Conservation (phyloP, 2,888 invertebrate genomes). For the Adelognathus sp. region DNA sequence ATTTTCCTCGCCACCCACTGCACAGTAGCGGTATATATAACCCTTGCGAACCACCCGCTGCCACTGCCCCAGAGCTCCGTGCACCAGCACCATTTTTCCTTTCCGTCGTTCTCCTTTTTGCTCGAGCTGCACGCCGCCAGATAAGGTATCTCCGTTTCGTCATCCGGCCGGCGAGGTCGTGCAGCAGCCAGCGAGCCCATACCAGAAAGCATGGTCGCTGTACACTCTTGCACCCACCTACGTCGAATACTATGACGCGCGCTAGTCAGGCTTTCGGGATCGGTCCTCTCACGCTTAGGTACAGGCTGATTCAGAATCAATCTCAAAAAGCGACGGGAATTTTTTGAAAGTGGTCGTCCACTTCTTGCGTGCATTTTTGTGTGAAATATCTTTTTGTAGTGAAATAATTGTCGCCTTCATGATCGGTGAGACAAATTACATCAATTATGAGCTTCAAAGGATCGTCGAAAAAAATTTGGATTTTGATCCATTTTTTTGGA, state of each 20-base stretch:
- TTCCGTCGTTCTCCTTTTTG: conserved; percentile 61
- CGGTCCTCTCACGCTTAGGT: conserved; percentile 5
- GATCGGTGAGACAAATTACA: no score
- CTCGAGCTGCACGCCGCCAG: conserved; percentile 64
- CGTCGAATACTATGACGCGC: not conserved
- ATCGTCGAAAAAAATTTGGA: no score
- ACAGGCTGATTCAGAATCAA: no score
- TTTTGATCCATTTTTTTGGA: no score
- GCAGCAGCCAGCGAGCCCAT: conserved; percentile 32
- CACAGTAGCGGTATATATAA: not conserved
- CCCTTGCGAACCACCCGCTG: conserved; percentile 28
- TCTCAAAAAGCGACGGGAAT: no score
- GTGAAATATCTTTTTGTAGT: no score
- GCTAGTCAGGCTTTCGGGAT: conserved; percentile 39
- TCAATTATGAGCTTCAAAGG: no score
- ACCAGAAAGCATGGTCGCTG: conserved; percentile 31
- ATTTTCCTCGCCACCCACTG: conserved; percentile 38
- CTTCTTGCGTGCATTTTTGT: no score
- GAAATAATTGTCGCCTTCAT: no score
- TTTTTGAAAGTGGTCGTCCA: no score
- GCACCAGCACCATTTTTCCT: conserved; percentile 60
- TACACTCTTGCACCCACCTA: no score
- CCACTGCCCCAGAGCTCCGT: conserved; percentile 42
- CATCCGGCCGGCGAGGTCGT: conserved; percentile 61
- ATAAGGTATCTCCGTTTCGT: conserved; percentile 66